Base-by-base conservation (phyloP, 1,140 invertebrate species). In the Gonatopus flavifemur region DNA sequence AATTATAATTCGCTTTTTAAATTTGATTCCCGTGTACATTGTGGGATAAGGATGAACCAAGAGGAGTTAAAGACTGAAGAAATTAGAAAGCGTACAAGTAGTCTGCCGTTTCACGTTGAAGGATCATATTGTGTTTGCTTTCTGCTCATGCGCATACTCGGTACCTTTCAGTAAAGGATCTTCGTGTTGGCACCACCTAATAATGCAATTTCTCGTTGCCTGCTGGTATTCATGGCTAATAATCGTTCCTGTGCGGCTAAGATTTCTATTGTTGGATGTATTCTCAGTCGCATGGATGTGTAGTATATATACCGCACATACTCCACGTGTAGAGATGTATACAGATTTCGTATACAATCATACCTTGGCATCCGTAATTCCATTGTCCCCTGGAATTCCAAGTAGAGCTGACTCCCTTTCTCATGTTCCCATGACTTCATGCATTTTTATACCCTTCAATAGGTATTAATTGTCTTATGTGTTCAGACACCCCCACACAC, bases 221-320 rank as follows among this genome's bases (percentile, higher is more conserved):
- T n/a, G n/a, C n/a, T 30, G 43, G 42, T 48, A 55, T 59, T 60
- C 56, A 59, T 57, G 57, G 57, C 58, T 60, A 60, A 60, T 60
- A 60, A 60, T 60, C 44, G 57, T 55, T 40, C 24, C 16, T 31
- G 25, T 28, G 25, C 25, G 50, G 32, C 38, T 53, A n/a, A n/a
- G n/a, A n/a, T 47, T 60, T 43, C 52, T 38, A 55, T 60, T 59
- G 52, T 51, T 55, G 30, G 43, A 24, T 38, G n/a, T n/a, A 20
- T 32, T 31, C 32, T 44, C 21, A 10, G 22, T 20, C 15, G 32
- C 35, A 35, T 18, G n/a, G 35, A 38, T n/a, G 30, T 28, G n/a
- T 15, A 21, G n/a, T 41, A 41, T 18, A 13, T 33, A 15, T 7
- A 22, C 19, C 19, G 18, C 25, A 16, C 13, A 33, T 18, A 28